Evolutionary conservation across 2,888 invertebrate species (phyloP).

Genomic region (Tipula confusa): DNA sequence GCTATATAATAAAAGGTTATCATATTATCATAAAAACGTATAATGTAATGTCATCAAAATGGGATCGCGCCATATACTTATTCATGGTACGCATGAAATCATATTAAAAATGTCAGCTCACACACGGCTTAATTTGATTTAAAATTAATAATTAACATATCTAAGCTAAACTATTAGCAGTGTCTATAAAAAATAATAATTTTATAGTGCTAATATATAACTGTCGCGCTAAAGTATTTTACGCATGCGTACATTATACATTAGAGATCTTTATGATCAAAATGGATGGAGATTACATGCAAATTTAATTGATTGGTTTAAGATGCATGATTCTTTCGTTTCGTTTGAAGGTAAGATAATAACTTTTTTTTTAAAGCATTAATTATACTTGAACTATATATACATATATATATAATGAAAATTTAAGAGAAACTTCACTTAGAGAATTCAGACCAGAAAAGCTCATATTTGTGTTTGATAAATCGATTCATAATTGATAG

Average conservation of each 20-base stretch:
- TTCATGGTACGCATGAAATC: background rate
- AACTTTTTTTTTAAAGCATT: background rate
- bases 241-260: background rate
- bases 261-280: background rate
- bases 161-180: background rate
- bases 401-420: background rate
- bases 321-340: background rate
- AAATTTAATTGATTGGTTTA: background rate
- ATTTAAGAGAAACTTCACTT: background rate
- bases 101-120: background rate
- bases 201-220: background rate
- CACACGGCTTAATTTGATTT: background rate
- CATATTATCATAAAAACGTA: background rate
- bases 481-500: constrained; percentile 29
- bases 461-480: constrained; percentile 5
- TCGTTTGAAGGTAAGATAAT: background rate
- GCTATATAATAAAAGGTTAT: background rate
- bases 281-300: background rate
- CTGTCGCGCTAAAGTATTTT: background rate
- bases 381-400: background rate
- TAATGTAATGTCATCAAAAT: background rate
- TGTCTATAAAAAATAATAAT: background rate
- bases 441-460: background rate
- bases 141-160: background rate
- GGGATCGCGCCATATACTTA: background rate